Percentiles rank a stretch among this genome's conserved stretches.
Conservation (phyloP, 2,888 invertebrate genomes). For the Lepetodrilus schrolli region DNA sequence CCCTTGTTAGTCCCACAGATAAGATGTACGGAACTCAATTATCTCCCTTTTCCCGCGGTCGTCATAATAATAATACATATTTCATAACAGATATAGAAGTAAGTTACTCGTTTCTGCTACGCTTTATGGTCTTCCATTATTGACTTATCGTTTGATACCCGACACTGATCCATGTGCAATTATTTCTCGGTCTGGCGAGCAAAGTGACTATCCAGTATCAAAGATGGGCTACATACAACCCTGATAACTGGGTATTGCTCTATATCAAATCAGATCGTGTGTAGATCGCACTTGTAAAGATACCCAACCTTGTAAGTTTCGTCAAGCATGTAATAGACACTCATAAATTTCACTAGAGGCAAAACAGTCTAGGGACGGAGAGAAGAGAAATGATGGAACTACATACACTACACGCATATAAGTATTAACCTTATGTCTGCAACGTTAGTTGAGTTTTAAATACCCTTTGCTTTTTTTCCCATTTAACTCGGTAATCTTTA, state of each 20-base stretch:
- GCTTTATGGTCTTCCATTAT: constrained; percentile 1
- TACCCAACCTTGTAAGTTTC: not conserved
- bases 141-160: constrained; percentile 22
- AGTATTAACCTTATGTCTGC: too few relatives aligned
- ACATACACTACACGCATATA: too few relatives aligned
- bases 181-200: not conserved
- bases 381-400: too few relatives aligned
- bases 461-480: too few relatives aligned
- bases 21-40: constrained; percentile 17
- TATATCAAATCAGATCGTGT: not conserved
- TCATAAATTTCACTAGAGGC: not conserved
- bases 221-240: not conserved
- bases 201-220: not conserved
- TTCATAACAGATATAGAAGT: not conserved
- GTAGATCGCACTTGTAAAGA: too few relatives aligned
- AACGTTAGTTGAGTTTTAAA: too few relatives aligned
- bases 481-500: too few relatives aligned
- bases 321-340: not conserved
- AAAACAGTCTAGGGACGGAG: too few relatives aligned
- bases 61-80: too few relatives aligned
- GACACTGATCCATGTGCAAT: not conserved
- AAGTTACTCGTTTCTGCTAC: not conserved
- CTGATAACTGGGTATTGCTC: not conserved
- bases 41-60: not conserved
- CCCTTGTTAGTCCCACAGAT: constrained; percentile 5